Base-by-base conservation (phyloP, 2,797 vertebrate species). In the Parambassis ranga region DNA sequence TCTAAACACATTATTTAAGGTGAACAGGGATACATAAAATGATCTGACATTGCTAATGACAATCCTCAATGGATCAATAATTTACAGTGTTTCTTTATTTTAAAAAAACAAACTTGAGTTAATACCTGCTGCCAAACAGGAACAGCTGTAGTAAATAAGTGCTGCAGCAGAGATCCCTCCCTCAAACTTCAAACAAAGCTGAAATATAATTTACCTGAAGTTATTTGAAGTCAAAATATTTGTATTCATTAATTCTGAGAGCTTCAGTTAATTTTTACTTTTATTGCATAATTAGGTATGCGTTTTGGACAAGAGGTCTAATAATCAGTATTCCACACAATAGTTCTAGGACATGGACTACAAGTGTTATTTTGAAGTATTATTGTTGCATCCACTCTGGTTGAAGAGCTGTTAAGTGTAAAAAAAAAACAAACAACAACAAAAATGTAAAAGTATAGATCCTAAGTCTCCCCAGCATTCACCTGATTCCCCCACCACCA, bases 401-500 rank as follows among this genome's bases (percentile, higher is more conserved):
- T 4, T n/a, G n/a, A n/a, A n/a, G n/a, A n/a, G n/a, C n/a, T n/a
- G n/a, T n/a, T n/a, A n/a, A n/a, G n/a, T n/a, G n/a, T n/a, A n/a
- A n/a, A n/a, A n/a, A n/a, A n/a, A n/a, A n/a, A n/a, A n/a, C n/a
- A n/a, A n/a, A n/a, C n/a, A n/a, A n/a, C n/a, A n/a, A n/a, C n/a
- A n/a, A n/a, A n/a, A n/a, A n/a, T n/a, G n/a, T n/a, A n/a, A 10
- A 4, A 38, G 18, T 18, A 7, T 18, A 13, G 30, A 6, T 30
- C 13, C 24, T 14, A 14, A 24, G 32, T 33, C 32, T 3, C 23
- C 39, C 46, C 32, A 35, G 37, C 36, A 55, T 59, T 63, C 47
- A 50, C 36, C 52, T 66, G 44, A 56, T 10, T 3, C 3, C 26
- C 47, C 74, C 23, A 27, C n/a, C n/a, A n/a, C n/a, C n/a, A n/a